phyloP scores from a whole-genome alignment of 2,888 invertebrate species.

The Seira musarum region DNA sequence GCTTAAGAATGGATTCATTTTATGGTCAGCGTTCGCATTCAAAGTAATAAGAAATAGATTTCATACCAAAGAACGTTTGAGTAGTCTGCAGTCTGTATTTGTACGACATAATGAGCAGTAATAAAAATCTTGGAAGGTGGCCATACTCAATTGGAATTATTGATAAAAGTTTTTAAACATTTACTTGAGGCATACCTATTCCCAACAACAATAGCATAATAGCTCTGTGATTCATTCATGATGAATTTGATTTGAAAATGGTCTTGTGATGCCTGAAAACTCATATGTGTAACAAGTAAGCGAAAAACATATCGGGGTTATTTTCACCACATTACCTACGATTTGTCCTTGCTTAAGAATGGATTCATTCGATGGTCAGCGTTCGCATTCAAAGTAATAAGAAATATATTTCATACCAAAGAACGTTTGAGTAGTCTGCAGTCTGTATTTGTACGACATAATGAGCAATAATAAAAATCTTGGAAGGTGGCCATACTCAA shows the following conservation, averaged over 20 bases:
- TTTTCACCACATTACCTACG: neutral
- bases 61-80: too few relatives aligned
- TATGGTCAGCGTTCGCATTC: too few relatives aligned
- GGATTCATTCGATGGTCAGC: neutral
- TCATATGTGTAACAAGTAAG: neutral
- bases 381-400: too few relatives aligned
- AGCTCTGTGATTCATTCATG: too few relatives aligned
- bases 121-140: neutral
- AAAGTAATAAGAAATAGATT: too few relatives aligned
- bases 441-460: neutral
- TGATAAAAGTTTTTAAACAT: neutral
- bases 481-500: neutral
- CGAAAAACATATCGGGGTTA: neutral
- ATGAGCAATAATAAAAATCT: slow-evolving; percentile 4
- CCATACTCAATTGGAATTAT: neutral
- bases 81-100: too few relatives aligned
- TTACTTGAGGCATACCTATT: slow-evolving; percentile 4
- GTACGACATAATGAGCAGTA: neutral
- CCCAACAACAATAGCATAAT: too few relatives aligned
- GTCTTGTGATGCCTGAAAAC: neutral
- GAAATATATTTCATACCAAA: too few relatives aligned
- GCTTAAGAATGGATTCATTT: neutral
- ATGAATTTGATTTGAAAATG: slow-evolving; percentile 37
- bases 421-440: too few relatives aligned
- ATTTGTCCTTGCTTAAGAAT: neutral